Percentiles rank a stretch among this genome's conserved stretches.
Conservation (phyloP, 1,140 invertebrate species). For the Bombus consobrinus region DNA sequence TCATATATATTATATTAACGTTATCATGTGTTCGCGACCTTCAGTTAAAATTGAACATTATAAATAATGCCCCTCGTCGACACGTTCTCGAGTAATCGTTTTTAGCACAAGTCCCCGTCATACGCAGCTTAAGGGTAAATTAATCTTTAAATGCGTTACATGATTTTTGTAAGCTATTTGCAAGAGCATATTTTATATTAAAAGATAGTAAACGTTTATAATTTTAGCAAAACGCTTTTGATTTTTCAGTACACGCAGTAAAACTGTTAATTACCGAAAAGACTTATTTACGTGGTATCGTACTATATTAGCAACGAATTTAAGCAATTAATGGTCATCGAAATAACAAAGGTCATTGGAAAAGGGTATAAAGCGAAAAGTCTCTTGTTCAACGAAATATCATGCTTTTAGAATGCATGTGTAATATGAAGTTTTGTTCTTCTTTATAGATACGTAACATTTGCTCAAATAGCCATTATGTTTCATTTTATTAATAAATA, state of each 20-base stretch:
- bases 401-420: neutral
- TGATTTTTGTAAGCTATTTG: conserved; percentile 6
- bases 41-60: conserved; percentile 2
- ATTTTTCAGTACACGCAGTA: neutral
- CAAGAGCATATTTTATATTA: conserved; percentile 29
- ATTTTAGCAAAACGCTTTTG: neutral
- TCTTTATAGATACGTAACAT: neutral
- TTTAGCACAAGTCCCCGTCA: conserved; percentile 16
- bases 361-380: neutral
- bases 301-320: conserved; percentile 21
- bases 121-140: conserved; percentile 16
- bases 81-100: conserved; percentile 13
- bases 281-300: conserved; percentile 30
- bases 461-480: neutral
- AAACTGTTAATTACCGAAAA: conserved; percentile 15
- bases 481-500: neutral
- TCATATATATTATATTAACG: neutral
- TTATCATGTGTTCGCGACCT: neutral
- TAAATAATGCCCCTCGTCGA: neutral
- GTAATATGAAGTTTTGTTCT: neutral
- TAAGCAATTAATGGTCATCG: neutral
- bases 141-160: conserved; percentile 9
- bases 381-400: neutral
- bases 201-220: neutral
- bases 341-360: conserved; percentile 33